Evolutionary conservation across 2,888 invertebrate species (phyloP).

Genomic region (Dolichopus griseipennis): DNA sequence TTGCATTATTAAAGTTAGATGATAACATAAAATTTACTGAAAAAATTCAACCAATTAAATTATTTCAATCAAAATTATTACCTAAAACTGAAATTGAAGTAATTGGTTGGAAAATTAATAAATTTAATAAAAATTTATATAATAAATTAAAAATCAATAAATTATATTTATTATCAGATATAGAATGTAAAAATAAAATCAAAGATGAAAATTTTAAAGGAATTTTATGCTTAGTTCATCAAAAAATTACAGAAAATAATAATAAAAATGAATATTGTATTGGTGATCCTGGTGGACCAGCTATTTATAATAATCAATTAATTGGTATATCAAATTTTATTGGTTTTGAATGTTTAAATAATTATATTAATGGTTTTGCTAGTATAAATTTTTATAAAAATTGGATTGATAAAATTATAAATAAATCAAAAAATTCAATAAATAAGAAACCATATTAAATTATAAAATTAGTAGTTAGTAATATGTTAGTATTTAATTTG

Average conservation of each 20-base stretch:
- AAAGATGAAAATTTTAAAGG: not conserved
- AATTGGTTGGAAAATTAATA: not conserved
- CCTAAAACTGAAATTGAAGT: not conserved
- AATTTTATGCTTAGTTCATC: not conserved
- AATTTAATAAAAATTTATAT: not conserved
- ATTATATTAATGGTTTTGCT: not conserved
- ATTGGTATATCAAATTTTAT: conserved; percentile 1
- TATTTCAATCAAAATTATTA: not conserved
- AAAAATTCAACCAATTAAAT: not conserved
- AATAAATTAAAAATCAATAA: conserved; percentile 7
- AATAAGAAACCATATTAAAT: too few relatives aligned
- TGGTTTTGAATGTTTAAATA: not conserved
- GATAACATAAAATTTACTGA: not conserved
- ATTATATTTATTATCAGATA: not conserved
- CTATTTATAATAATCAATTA: not conserved
- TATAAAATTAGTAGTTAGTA: too few relatives aligned
- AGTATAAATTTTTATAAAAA: conserved; percentile 2
- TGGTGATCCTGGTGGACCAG: conserved; percentile 5
- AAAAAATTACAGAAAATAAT: not conserved
- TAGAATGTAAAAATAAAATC: not conserved
- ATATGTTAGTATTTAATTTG: too few relatives aligned
- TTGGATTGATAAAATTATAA: not conserved
- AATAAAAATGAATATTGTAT: not conserved
- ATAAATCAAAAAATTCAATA: not conserved
- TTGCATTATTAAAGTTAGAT: not conserved